Evolutionary conservation across 2,113 vertebrate genomes (phyloP).

Genomic region (Apteryx mantelli): DNA sequence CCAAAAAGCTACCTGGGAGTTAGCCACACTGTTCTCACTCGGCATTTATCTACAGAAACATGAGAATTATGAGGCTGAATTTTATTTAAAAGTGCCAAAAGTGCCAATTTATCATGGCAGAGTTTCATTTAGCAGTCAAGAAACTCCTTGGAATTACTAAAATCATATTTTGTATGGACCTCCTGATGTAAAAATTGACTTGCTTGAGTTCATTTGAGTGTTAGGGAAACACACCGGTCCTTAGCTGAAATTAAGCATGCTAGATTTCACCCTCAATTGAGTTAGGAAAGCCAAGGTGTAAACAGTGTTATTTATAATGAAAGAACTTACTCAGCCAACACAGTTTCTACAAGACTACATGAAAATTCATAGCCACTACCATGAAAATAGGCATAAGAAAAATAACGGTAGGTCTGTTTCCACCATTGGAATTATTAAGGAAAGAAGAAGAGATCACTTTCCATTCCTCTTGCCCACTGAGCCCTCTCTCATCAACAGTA

Average conservation of each 20-base stretch:
- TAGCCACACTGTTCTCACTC: not conserved
- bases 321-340: not conserved
- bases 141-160: not conserved
- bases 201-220: not conserved
- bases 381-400: not conserved
- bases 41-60: conserved; percentile 27
- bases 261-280: not conserved
- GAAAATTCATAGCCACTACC: not conserved
- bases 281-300: not conserved
- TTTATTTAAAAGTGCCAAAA: conserved; percentile 12
- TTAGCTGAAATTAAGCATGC: not conserved
- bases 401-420: not conserved
- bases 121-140: not conserved
- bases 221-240: not conserved
- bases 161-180: not conserved
- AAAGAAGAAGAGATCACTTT: not conserved
- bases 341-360: not conserved
- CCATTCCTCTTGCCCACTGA: not conserved
- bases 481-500: not conserved
- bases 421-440: conserved; percentile 50
- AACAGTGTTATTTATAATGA: not conserved
- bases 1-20: conserved; percentile 28
- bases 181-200: not conserved
- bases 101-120: not conserved
- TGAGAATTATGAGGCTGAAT: not conserved